phyloP scores from a whole-genome alignment of 1,140 invertebrate species.

The Metaphire vulgaris region DNA sequence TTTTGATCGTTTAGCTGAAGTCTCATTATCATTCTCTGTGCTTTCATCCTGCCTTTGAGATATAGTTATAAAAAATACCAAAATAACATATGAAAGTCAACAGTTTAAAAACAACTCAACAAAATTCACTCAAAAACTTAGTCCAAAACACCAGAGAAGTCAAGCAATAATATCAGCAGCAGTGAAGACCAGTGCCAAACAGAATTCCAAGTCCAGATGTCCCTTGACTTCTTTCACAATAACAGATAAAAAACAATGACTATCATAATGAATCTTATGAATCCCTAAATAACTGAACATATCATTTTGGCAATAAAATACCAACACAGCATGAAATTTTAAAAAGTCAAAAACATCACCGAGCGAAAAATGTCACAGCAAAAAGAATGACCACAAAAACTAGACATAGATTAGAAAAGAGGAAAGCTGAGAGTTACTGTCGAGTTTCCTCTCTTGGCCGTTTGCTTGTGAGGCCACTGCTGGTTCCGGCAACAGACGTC shows the following conservation, averaged over 20 bases:
- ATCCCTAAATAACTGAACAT: not conserved
- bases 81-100: not conserved
- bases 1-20: conserved; percentile 14
- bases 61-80: not conserved
- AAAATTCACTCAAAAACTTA: too few relatives aligned
- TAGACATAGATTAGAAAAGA: too few relatives aligned
- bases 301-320: not conserved
- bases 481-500: conserved; percentile 31
- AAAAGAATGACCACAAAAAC: too few relatives aligned
- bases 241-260: conserved; percentile 1
- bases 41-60: conserved; percentile 2
- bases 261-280: not conserved
- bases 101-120: too few relatives aligned
- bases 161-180: too few relatives aligned
- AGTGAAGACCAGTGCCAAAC: too few relatives aligned
- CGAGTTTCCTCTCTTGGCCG: conserved; percentile 28
- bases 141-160: too few relatives aligned
- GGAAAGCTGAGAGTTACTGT: too few relatives aligned
- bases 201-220: too few relatives aligned
- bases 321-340: not conserved
- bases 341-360: too few relatives aligned
- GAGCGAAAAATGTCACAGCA: too few relatives aligned
- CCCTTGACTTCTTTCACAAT: too few relatives aligned
- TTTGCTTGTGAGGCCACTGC: conserved; percentile 33
- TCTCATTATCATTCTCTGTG: conserved; percentile 3